Percentiles rank a stretch among this genome's conserved stretches.
These are phyloP conservation scores for Crypturellus tataupa DNA, from an alignment of 2,797 vertebrate genomes.

Conservation along the genomic window DNA sequence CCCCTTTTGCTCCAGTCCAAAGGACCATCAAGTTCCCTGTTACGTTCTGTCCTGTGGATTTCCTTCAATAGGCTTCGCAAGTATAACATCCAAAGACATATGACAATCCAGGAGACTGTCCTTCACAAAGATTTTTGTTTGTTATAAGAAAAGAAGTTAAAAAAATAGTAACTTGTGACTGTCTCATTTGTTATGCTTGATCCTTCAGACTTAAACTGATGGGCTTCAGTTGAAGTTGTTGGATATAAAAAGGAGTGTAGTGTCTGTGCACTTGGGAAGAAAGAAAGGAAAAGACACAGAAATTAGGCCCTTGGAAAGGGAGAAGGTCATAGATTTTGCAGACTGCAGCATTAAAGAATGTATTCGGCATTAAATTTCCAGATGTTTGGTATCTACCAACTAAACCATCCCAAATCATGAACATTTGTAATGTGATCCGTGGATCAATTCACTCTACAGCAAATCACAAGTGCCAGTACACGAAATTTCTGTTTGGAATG, in stretches of 20 bases:
- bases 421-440: conserved; percentile 32
- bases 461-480: conserved; percentile 36
- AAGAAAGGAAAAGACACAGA: not conserved
- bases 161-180: not conserved
- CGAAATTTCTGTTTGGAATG: conserved; percentile 43
- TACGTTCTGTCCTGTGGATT: conserved; percentile 1
- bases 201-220: not conserved
- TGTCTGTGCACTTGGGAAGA: not conserved
- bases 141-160: not conserved
- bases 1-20: conserved; percentile 20
- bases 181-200: not conserved
- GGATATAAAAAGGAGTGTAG: not conserved
- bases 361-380: conserved; percentile 48
- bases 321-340: conserved; percentile 27
- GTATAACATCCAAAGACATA: not conserved
- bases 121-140: not conserved
- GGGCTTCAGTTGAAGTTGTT: not conserved
- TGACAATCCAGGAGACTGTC: not conserved
- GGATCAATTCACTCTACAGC: conserved; percentile 26
- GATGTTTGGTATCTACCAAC: conserved; percentile 31
- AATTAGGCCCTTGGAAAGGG: not conserved
- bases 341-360: conserved; percentile 16
- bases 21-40: not conserved
- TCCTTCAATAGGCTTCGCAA: not conserved
- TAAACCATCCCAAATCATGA: conserved; percentile 40